Base-by-base conservation (phyloP, 2,888 invertebrate genomes). In the Hypolimnas misippus region DNA sequence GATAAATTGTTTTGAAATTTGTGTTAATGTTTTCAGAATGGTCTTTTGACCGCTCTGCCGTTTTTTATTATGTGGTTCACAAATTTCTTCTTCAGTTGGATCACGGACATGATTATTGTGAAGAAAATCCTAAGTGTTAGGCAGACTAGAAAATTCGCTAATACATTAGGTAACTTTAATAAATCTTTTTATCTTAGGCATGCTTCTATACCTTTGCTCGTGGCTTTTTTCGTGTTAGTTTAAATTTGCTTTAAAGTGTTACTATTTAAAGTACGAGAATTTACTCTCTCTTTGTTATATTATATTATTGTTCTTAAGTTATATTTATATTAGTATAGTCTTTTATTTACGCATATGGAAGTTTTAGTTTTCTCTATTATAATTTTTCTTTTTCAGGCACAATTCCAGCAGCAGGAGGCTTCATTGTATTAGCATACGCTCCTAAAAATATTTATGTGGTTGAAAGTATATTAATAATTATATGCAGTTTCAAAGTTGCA, bases 41-140 rank as follows among this genome's bases (percentile, higher is more conserved):
- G 95, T 1, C 69, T 95, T 5, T 79, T 96, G 1, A 95, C 96
- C 0, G 94, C 96, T 0, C 79, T 96, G 0, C 96, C 96, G 0
- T 97, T 97, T 75, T 82, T 96, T 12, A 92, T 93, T 7, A 96
- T 96, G 89, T 96, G 96, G 94, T 69, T 96, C 19, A 80, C 95
- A 17, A 95, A 95, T 70, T 95, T 96, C 71, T 92, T 95, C 57
- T 94, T 95, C 78, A 95, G 96, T 50, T 94, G 93, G 76, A 71
- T 94, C 0, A 94, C 95, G 0, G 96, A 96, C 73, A 89, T 89
- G 75, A 73, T 94, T 0, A 93, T 95, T 4, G 92, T 90, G 3
- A 93, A 89, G 46, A 92, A 93, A 16, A 73, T 92, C 3, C 68
- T 94, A 0, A 90, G 87, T 2, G 85, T 94, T 5, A 92, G 92